Evolutionary conservation across 2,113 vertebrate genomes (phyloP), one percentile per base, ranked within the genome.

Genomic region (Perccottus glenii): DNA sequence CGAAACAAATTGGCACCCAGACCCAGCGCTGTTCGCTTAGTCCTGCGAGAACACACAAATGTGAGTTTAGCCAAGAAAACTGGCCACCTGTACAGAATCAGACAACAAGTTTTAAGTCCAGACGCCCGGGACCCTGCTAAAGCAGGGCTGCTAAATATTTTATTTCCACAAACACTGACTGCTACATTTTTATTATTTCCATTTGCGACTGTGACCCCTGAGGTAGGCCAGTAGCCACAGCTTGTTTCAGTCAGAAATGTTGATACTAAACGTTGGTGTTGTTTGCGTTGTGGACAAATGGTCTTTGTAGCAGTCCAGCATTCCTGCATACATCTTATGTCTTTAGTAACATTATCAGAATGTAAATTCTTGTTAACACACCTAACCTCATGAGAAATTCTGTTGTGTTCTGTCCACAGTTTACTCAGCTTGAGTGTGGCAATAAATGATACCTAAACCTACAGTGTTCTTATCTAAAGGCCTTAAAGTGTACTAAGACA

Each of bases 51-150:
- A 68, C 64, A 66, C 60, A 70, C 74, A 86, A 68, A 87, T 74
- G 73, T 72, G 75, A 57, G 32, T 72, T 82, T 67, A 78, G 70
- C 70, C 63, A 76, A 75, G 16, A 67, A 76, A 81, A 49, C 49
- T 77, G 49, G 76, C 70, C 67, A 82, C 80, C 68, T 75, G 70
- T 33, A 70, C 38, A 51, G 77, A 83, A 67, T 80, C 75, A 73
- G 48, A 74, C 72, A 67, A 77, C 35, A 11, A 35, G 67, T 52
- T 79, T 73, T 52, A 71, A 77, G 62, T 61, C 38, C 73, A 81
- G 80, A 83, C 81, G 72, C 69, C 65, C 71, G 48, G 32, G 67
- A 70, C 43, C 50, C 48, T 51, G 47, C 27, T 60, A 71, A 64
- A 60, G 70, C 48, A 63, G 42, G 4, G 27, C 44, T 67, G 5